Conservation (phyloP, 2,113 vertebrate species). For the Ramphastos sulfuratus region DNA sequence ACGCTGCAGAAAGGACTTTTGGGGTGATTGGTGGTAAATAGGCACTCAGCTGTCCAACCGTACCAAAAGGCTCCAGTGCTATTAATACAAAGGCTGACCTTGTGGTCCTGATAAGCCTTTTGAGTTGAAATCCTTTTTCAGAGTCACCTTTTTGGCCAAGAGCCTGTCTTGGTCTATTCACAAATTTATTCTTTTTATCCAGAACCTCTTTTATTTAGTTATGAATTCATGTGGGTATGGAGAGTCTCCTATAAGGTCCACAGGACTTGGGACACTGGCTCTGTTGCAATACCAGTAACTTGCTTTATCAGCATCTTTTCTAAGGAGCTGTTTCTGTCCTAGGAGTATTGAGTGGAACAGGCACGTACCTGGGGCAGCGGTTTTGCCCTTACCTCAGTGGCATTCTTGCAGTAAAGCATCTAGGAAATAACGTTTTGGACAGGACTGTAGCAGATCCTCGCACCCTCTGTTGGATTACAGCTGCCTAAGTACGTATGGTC, state of each 20-base stretch:
- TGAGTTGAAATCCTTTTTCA: background rate
- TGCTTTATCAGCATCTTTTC: background rate
- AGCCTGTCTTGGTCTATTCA: background rate
- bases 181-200: background rate
- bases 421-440: background rate
- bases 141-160: background rate
- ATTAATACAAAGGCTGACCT: background rate
- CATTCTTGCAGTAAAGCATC: background rate
- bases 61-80: background rate
- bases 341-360: background rate
- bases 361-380: background rate
- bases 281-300: background rate
- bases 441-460: background rate
- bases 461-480: rapidly evolving
- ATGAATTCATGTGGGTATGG: background rate
- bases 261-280: background rate
- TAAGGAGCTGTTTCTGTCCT: background rate
- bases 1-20: background rate
- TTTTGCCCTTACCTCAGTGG: background rate
- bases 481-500: background rate
- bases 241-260: background rate
- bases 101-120: background rate
- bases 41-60: background rate
- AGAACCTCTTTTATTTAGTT: background rate
- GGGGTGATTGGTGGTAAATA: background rate